Evolutionary conservation across 2,888 invertebrate genomes (phyloP).

Genomic region (Oligia latruncula): DNA sequence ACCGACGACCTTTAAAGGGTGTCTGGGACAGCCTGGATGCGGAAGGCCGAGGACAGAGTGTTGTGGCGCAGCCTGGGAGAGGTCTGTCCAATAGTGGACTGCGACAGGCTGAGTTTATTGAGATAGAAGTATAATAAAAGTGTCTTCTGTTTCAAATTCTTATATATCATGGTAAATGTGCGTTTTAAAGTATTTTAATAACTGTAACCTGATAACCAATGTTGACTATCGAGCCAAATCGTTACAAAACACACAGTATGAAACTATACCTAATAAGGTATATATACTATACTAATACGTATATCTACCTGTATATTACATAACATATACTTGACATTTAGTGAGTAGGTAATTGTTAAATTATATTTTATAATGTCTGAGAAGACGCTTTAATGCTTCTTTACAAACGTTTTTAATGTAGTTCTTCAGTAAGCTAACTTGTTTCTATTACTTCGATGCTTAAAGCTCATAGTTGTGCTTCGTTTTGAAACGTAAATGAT

Average conservation of each 20-base stretch:
- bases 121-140: not conserved
- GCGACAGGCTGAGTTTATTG: not conserved
- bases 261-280: conserved; percentile 71
- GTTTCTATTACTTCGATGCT: too few species aligned
- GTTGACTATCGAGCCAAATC: conserved; percentile 53
- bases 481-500: not conserved
- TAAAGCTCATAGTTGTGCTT: not conserved
- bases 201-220: conserved; percentile 5
- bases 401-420: too few species aligned
- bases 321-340: conserved; percentile 33
- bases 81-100: not conserved
- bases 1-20: not conserved
- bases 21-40: not conserved
- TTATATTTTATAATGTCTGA: conserved; percentile 1
- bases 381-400: not conserved
- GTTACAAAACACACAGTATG: conserved; percentile 66
- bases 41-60: not conserved
- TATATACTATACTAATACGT: conserved; percentile 56
- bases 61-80: not conserved
- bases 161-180: conserved; percentile 3
- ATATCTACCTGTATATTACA: conserved; percentile 56
- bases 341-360: conserved; percentile 20
- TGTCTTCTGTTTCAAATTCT: not conserved
- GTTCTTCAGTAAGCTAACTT: not conserved
- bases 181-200: not conserved